These are phyloP conservation scores for Nezara viridula DNA, from an alignment of 2,888 invertebrate species.

Conservation along the genomic window DNA sequence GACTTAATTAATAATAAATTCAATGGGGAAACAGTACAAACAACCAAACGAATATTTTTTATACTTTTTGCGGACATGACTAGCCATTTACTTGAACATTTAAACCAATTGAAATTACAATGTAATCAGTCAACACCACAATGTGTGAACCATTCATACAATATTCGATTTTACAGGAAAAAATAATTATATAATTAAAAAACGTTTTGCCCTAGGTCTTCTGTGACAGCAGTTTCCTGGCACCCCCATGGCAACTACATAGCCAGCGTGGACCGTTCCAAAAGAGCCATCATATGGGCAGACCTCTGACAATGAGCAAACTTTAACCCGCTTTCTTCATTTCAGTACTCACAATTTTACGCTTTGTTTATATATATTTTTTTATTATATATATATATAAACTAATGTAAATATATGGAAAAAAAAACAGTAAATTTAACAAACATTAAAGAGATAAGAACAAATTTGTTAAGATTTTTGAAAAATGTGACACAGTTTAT, in stretches of 20 bases:
- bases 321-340: slow-evolving; percentile 51
- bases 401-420: slow-evolving; percentile 17
- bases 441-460: slow-evolving; percentile 40
- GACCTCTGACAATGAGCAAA: slow-evolving; percentile 71
- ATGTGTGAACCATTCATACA: slow-evolving; percentile 32
- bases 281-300: slow-evolving; percentile 86
- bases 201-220: slow-evolving; percentile 75
- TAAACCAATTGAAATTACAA: slow-evolving; percentile 30
- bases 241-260: slow-evolving; percentile 84
- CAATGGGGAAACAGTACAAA: slow-evolving; percentile 45
- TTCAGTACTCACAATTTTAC: slow-evolving; percentile 51
- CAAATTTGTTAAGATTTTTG: slow-evolving; percentile 36
- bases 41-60: slow-evolving; percentile 2
- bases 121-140: slow-evolving; percentile 31
- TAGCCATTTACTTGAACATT: slow-evolving; percentile 46
- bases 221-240: slow-evolving; percentile 91
- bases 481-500: slow-evolving; percentile 39
- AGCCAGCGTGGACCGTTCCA: slow-evolving; percentile 87
- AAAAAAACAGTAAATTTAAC: slow-evolving; percentile 41
- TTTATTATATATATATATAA: slow-evolving; percentile 52
- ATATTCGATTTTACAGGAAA: slow-evolving; percentile 29
- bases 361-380: slow-evolving; percentile 54
- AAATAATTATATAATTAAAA: slow-evolving; percentile 41
- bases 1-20: slow-evolving; percentile 54
- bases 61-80: slow-evolving; percentile 7